Conservation (phyloP, 2,113 vertebrate genomes). For the Aegotheles bennettii region DNA sequence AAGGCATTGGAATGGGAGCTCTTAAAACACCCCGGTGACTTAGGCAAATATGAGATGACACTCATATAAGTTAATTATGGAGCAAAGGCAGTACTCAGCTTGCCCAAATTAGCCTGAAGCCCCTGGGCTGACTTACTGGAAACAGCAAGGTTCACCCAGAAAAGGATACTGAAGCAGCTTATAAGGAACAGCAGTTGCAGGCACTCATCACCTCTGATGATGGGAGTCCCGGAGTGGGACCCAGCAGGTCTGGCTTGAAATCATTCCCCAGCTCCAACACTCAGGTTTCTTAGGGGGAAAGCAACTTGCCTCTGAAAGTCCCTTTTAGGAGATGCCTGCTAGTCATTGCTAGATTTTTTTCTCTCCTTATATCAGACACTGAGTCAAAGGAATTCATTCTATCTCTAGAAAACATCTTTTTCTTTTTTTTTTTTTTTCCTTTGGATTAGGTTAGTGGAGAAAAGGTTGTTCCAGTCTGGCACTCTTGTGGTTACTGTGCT, state of each 20-base stretch:
- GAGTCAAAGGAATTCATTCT: slow-evolving; percentile 46
- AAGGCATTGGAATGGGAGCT: not conserved
- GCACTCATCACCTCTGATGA: rapidly evolving
- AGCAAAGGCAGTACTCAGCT: not conserved
- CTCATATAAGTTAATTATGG: not conserved
- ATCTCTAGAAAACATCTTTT: not conserved
- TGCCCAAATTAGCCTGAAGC: not conserved
- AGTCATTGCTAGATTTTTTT: not conserved
- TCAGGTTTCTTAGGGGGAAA: not conserved
- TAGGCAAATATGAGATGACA: not conserved
- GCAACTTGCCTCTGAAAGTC: not conserved
- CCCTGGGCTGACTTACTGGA: not conserved
- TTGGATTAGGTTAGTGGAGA: slow-evolving; percentile 19
- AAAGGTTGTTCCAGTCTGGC: slow-evolving; percentile 52
- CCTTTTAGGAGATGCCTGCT: not conserved
- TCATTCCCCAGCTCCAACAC: not conserved
- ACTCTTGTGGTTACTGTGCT: slow-evolving; percentile 41
- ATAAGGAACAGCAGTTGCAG: not conserved
- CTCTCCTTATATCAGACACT: not conserved
- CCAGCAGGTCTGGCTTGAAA: not conserved
- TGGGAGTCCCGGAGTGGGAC: not conserved
- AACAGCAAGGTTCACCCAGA: not conserved
- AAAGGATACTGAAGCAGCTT: rapidly evolving
- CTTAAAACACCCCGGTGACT: not conserved
- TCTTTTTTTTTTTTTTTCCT: not conserved